A percentile compares a stretch with the other conserved stretches of the same genome.
phyloP scores from a whole-genome alignment of 2,888 invertebrate genomes.

The Harpalus rubripes region DNA sequence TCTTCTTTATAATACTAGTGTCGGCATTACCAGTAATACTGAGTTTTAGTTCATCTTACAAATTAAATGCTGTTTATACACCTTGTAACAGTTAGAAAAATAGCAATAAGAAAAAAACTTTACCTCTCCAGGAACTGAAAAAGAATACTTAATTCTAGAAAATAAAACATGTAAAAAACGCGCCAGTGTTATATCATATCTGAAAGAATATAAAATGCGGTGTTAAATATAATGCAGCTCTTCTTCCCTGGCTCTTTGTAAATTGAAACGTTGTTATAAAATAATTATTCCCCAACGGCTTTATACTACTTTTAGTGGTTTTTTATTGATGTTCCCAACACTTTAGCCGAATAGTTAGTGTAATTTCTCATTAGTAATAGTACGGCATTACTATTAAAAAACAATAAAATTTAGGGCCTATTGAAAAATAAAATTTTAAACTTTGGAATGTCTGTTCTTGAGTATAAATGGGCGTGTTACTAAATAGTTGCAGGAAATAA shows the following conservation, averaged over 20 bases:
- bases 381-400: conserved; percentile 28
- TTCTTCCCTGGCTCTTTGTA: conserved; percentile 27
- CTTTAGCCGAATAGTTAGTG: conserved; percentile 48
- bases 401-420: conserved; percentile 51
- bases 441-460: conserved; percentile 16
- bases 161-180: conserved; percentile 1
- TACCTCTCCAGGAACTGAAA: neutral
- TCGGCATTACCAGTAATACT: neutral
- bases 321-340: conserved; percentile 62
- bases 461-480: conserved; percentile 14
- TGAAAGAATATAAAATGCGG: conserved; percentile 25
- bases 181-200: conserved; percentile 12
- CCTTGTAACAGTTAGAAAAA: neutral
- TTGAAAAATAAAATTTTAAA: conserved; percentile 57
- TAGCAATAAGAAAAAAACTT: neutral
- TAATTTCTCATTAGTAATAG: conserved; percentile 42
- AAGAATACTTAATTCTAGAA: neutral
- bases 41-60: neutral
- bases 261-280: conserved; percentile 57
- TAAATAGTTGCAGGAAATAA: conserved; percentile 18
- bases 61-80: neutral
- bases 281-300: conserved; percentile 48
- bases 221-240: conserved; percentile 3
- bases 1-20: neutral
- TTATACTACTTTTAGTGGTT: conserved; percentile 54